Percentiles rank a stretch among this genome's conserved stretches.
Evolutionary conservation across 1,140 invertebrate species (phyloP).

Genomic region (Plectrocnemia conspersa): DNA sequence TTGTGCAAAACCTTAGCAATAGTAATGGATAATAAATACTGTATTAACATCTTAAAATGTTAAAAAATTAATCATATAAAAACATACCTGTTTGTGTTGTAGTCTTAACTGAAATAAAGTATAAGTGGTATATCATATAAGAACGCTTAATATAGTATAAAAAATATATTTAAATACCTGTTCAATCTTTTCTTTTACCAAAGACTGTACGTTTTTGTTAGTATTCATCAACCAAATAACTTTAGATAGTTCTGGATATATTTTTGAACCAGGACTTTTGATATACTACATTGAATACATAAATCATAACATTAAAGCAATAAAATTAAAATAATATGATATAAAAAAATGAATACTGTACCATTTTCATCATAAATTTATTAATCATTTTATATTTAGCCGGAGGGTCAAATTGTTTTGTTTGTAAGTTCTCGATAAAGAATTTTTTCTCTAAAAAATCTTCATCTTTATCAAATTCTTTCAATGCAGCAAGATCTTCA

Average conservation of each 20-base stretch:
- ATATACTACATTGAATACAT: slow-evolving; percentile 2
- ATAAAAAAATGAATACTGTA: slow-evolving; percentile 10
- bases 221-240: slow-evolving; percentile 46
- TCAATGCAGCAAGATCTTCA: slow-evolving; percentile 9
- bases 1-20: too few species aligned
- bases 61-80: too few species aligned
- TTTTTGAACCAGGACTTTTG: slow-evolving; percentile 7
- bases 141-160: too few species aligned
- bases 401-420: background rate
- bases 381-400: slow-evolving; percentile 19
- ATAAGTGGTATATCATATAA: too few species aligned
- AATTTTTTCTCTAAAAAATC: slow-evolving; percentile 22
- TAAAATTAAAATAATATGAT: slow-evolving; percentile 4
- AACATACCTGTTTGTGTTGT: too few species aligned
- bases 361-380: slow-evolving; percentile 24
- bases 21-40: too few species aligned
- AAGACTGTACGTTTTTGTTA: slow-evolving; percentile 40
- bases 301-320: background rate
- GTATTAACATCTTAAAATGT: too few species aligned
- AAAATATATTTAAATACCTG: slow-evolving; percentile 37
- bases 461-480: slow-evolving; percentile 9
- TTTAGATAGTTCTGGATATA: slow-evolving; percentile 46
- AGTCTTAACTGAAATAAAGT: too few species aligned
- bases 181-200: slow-evolving; percentile 41
- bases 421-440: slow-evolving; percentile 1